These are phyloP conservation scores for Conger conger DNA, from an alignment of 2,113 vertebrate species.

Conservation along the genomic window DNA sequence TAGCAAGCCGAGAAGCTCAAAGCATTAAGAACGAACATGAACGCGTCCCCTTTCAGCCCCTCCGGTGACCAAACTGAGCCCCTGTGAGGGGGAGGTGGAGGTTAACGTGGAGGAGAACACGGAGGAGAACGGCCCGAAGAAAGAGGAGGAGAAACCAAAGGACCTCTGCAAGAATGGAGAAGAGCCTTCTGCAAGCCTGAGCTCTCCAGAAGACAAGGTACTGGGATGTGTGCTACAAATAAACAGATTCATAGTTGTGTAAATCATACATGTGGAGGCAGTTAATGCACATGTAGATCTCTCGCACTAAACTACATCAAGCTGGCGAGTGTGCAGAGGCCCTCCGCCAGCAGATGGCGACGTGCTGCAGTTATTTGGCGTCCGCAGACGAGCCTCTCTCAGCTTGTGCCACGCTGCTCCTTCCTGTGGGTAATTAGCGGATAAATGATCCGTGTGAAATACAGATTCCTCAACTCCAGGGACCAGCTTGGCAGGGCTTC, in stretches of 20 bases:
- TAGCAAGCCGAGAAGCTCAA: background rate
- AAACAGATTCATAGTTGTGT: background rate
- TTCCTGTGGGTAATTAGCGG: slow-evolving; percentile 25
- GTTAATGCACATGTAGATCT: background rate
- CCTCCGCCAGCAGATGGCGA: slow-evolving; percentile 36
- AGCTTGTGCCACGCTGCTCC: background rate
- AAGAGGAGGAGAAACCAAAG: slow-evolving; percentile 10
- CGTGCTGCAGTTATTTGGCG: background rate
- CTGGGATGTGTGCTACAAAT: background rate
- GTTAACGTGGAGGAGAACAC: slow-evolving; percentile 52
- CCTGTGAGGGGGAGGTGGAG: slow-evolving; percentile 64
- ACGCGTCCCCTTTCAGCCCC: slow-evolving; percentile 55
- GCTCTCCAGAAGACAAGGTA: slow-evolving; percentile 53
- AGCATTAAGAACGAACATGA: background rate
- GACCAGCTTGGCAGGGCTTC: background rate
- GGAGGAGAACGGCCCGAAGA: background rate
- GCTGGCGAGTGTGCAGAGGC: background rate
- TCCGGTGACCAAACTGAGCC: slow-evolving; percentile 61
- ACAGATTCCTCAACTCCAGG: slow-evolving; percentile 20
- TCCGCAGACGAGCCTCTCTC: background rate
- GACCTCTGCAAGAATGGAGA: slow-evolving; percentile 33
- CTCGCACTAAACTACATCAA: background rate
- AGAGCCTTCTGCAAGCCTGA: slow-evolving; percentile 65
- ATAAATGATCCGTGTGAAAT: slow-evolving; percentile 30
- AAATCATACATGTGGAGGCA: background rate